A percentile compares a stretch with the other conserved stretches of the same genome.
Evolutionary conservation across 2,113 vertebrate species (phyloP).

Genomic region (Hypocryptadius cinnamomeus): DNA sequence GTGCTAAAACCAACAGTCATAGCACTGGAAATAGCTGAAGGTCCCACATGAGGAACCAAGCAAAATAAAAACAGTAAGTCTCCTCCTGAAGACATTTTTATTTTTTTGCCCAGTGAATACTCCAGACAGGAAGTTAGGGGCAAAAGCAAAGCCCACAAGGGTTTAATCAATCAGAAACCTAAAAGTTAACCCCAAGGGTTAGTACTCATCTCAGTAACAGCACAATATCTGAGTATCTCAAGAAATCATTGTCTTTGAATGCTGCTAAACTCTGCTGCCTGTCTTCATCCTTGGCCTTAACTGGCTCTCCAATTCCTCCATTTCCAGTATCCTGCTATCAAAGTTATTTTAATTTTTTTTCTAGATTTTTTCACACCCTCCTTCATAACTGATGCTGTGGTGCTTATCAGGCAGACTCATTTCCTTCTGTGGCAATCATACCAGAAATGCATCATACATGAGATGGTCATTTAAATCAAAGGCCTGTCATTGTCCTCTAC

Average conservation of each 20-base stretch:
- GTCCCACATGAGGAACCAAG: neutral
- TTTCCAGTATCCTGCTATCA: neutral
- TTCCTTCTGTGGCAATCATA: neutral
- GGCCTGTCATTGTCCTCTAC: neutral
- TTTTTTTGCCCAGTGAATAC: fast-evolving
- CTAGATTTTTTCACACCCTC: neutral
- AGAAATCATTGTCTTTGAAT: neutral
- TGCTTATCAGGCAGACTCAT: neutral
- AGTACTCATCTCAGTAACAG: neutral
- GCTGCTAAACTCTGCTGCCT: neutral
- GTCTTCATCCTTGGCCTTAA: neutral
- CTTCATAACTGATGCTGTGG: neutral
- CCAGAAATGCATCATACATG: fast-evolving
- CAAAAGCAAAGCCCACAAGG: neutral
- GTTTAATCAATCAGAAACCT: neutral
- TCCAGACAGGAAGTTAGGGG: neutral
- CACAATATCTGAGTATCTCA: neutral
- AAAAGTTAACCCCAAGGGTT: neutral
- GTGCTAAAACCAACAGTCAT: neutral
- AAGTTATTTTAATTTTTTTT: neutral
- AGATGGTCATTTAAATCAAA: neutral
- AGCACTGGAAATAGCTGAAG: neutral
- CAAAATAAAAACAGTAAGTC: neutral
- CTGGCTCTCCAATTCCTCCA: neutral
- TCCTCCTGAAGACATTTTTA: neutral